A percentile compares a stretch with the other conserved stretches of the same genome.
Conservation (phyloP, 2,888 invertebrate genomes). For the Caenorhabditis doughertyi region DNA sequence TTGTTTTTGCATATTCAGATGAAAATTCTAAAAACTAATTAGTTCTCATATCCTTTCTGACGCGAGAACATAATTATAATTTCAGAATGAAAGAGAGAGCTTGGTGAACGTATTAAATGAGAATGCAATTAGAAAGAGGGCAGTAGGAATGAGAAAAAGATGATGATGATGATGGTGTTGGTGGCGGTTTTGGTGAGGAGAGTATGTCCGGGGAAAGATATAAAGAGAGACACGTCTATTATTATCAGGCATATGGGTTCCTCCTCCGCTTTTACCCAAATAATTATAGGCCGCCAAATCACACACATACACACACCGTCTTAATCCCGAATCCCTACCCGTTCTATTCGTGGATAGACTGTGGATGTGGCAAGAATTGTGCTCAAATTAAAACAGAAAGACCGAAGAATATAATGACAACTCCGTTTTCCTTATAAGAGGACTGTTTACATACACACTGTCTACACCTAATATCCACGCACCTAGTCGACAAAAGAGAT, state of each 20-base stretch:
- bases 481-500: slow-evolving; percentile 20
- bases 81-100: no score
- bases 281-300: slow-evolving; percentile 45
- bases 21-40: no score
- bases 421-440: not conserved
- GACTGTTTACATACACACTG: slow-evolving; percentile 47
- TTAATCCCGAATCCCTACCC: not conserved
- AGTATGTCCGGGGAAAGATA: not conserved
- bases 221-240: slow-evolving; percentile 25
- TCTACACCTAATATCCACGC: slow-evolving; percentile 54
- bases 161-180: slow-evolving; percentile 8
- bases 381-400: slow-evolving; percentile 4
- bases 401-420: not conserved
- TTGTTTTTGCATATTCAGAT: no score
- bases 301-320: not conserved
- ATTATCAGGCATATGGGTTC: slow-evolving; percentile 63
- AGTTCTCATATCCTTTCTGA: no score
- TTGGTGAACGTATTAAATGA: not conserved
- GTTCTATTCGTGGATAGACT: not conserved
- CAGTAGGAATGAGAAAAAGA: not conserved
- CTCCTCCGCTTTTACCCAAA: slow-evolving; percentile 27
- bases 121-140: not conserved
- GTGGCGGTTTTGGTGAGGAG: not conserved
- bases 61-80: no score
- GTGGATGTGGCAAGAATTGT: not conserved